Conservation (phyloP, 2,797 vertebrate genomes). For the Tinamus major region DNA sequence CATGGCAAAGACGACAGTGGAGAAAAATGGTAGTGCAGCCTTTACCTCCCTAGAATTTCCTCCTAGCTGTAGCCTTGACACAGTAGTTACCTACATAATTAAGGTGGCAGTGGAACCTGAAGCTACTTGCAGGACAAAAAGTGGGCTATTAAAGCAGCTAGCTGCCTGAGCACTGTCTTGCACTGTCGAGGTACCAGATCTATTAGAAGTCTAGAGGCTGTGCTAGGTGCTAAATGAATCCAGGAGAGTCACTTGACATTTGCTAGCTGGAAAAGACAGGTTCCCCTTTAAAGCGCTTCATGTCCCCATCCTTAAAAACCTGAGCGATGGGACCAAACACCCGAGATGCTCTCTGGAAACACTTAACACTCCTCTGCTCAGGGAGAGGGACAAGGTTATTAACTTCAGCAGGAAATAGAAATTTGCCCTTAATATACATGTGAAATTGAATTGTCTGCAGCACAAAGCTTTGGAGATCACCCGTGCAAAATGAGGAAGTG, state of each 20-base stretch:
- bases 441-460: conserved; percentile 77
- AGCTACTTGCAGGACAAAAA: conserved; percentile 42
- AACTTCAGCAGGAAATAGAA: conserved; percentile 74
- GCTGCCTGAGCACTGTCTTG: not conserved
- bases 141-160: conserved; percentile 31
- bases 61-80: conserved; percentile 10
- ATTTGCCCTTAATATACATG: conserved; percentile 72
- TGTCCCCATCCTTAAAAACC: conserved; percentile 14
- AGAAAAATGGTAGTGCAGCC: conserved; percentile 14
- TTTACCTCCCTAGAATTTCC: conserved; percentile 15
- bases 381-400: conserved; percentile 71
- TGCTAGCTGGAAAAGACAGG: conserved; percentile 56
- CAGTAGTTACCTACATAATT: conserved; percentile 35
- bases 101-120: conserved; percentile 7
- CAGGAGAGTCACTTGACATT: conserved; percentile 62
- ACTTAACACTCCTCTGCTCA: conserved; percentile 51
- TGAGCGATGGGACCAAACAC: not conserved
- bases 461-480: conserved; percentile 73
- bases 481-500: conserved; percentile 73
- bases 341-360: conserved; percentile 64
- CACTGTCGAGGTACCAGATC: not conserved
- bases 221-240: conserved; percentile 19
- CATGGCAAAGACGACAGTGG: not conserved
- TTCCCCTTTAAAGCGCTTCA: conserved; percentile 47
- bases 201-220: conserved; percentile 21